These are phyloP conservation scores for Takifugu ocellatus DNA, from an alignment of 2,797 vertebrate species.

Conservation along the genomic window DNA sequence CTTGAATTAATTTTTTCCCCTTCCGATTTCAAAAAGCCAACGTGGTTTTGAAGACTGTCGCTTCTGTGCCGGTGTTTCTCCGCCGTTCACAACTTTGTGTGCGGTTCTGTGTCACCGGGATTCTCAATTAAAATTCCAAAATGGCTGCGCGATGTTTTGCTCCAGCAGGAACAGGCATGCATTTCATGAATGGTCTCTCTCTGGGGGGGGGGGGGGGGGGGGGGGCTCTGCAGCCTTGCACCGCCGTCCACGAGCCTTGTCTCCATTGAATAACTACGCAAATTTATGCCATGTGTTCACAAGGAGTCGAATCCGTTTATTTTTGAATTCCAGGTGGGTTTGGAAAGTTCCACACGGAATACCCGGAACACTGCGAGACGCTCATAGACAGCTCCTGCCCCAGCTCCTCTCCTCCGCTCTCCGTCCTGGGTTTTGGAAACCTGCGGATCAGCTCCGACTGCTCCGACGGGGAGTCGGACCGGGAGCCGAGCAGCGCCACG, in stretches of 20 bases:
- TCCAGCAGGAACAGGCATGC: constrained; percentile 60
- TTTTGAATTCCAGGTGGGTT: constrained; percentile 84
- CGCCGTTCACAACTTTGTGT: constrained; percentile 37
- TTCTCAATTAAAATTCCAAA: constrained; percentile 78
- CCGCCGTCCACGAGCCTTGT: neutral
- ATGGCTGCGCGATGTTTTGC: constrained; percentile 72
- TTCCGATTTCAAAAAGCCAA: too few relatives aligned
- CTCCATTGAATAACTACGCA: neutral
- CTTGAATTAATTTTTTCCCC: too few relatives aligned
- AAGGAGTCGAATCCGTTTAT: neutral
- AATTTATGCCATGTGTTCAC: neutral
- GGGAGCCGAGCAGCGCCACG: constrained; percentile 91
- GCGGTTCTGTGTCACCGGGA: constrained; percentile 52
- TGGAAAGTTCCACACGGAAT: constrained; percentile 94
- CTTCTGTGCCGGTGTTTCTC: neutral
- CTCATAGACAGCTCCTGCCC: constrained; percentile 90
- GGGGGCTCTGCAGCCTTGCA: constrained; percentile 8
- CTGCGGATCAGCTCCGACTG: constrained; percentile 95
- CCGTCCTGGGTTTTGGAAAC: constrained; percentile 90
- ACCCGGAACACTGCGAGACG: constrained; percentile 92
- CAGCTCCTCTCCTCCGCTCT: constrained; percentile 87
- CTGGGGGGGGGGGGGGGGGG: constrained; percentile 1
- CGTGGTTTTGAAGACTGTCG: too few relatives aligned
- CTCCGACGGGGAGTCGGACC: constrained; percentile 93
- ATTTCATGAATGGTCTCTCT: constrained; percentile 65